A percentile compares a stretch with the other conserved stretches of the same genome.
These are phyloP conservation scores for Acronicta aceris DNA, from an alignment of 2,888 invertebrate genomes.

Conservation along the genomic window DNA sequence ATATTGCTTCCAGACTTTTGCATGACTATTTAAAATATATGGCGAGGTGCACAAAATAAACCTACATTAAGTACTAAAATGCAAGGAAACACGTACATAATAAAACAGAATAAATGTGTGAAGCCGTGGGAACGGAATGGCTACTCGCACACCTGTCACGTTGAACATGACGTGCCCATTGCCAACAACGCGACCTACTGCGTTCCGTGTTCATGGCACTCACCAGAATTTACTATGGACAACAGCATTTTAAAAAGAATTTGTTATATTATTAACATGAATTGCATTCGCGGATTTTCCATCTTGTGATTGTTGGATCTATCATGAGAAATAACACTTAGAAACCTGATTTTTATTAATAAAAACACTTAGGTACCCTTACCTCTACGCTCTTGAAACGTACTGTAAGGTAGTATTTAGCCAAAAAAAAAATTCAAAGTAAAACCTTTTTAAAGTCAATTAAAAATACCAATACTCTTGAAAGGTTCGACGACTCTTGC, in stretches of 20 bases:
- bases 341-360: no score
- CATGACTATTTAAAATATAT: neutral
- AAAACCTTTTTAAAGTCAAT: neutral
- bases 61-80: constrained; percentile 18
- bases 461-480: neutral
- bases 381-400: no score
- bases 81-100: constrained; percentile 27
- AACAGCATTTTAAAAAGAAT: constrained; percentile 18
- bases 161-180: constrained; percentile 15
- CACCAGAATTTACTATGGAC: constrained; percentile 22
- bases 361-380: no score
- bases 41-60: constrained; percentile 11
- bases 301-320: no score
- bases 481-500: neutral
- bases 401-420: no score
- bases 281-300: neutral
- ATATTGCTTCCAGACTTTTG: neutral
- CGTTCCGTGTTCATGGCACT: constrained; percentile 13
- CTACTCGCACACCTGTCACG: constrained; percentile 38
- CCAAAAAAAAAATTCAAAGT: neutral
- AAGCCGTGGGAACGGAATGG: constrained; percentile 37
- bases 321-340: no score
- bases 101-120: constrained; percentile 41
- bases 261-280: constrained; percentile 6
- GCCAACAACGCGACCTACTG: constrained; percentile 5